A percentile compares a stretch with the other conserved stretches of the same genome.
Conservation (phyloP, 1,140 invertebrate species). For the Tribolium madens region DNA sequence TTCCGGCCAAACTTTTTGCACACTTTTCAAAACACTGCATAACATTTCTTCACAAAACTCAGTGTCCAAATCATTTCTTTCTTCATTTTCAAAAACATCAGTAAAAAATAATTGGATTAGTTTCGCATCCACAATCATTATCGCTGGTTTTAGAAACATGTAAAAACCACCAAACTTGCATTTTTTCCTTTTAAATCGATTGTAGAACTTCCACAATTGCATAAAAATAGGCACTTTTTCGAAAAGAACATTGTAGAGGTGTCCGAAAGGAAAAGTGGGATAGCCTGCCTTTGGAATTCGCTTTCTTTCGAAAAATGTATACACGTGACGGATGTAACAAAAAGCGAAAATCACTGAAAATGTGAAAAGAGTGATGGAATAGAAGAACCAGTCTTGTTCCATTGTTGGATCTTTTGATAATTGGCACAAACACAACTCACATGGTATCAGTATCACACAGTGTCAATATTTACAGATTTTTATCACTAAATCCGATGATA, state of each 20-base stretch:
- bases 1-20: conserved; percentile 14
- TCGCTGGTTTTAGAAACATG: conserved; percentile 49
- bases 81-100: background rate
- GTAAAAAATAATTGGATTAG: conserved; percentile 41
- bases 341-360: conserved; percentile 49
- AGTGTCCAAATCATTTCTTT: background rate
- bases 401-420: background rate
- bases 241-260: conserved; percentile 50
- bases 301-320: conserved; percentile 54
- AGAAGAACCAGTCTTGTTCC: conserved; percentile 48
- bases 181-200: conserved; percentile 52
- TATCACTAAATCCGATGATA: background rate
- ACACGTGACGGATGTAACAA: conserved; percentile 47
- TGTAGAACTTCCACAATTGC: conserved; percentile 54
- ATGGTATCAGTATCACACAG: conserved; percentile 30
- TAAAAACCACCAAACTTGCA: conserved; percentile 53
- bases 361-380: conserved; percentile 49
- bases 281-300: conserved; percentile 10
- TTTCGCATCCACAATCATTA: conserved; percentile 43
- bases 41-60: conserved; percentile 42
- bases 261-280: conserved; percentile 52
- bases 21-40: conserved; percentile 31
- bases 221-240: conserved; percentile 51
- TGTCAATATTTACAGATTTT: conserved; percentile 13
- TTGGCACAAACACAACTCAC: conserved; percentile 42